Evolutionary conservation across 2,888 invertebrate species (phyloP).

Genomic region (Chymomyza fuscimana): DNA sequence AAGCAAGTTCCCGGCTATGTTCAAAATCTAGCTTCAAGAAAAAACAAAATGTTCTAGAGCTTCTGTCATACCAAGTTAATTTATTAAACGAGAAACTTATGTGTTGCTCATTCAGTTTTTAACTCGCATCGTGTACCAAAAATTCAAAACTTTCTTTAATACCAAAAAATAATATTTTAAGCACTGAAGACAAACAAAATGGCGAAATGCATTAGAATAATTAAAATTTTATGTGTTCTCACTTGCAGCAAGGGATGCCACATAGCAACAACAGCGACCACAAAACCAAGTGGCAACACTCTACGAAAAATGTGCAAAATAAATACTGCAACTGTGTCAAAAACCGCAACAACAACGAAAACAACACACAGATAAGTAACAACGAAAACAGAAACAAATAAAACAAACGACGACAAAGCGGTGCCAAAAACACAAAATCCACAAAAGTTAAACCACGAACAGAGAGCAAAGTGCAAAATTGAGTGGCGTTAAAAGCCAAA

Average conservation of each 20-base stretch:
- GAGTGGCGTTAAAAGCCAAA: constrained; percentile 1
- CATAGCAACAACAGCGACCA: constrained; percentile 18
- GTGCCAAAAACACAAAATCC: constrained; percentile 10
- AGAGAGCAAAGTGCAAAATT: constrained; percentile 14
- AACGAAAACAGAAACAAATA: constrained; percentile 8
- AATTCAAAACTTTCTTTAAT: too few relatives aligned
- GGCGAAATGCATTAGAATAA: background rate
- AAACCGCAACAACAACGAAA: constrained; percentile 23
- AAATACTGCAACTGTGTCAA: constrained; percentile 57
- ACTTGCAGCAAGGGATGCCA: constrained; percentile 30
- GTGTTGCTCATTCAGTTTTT: too few relatives aligned
- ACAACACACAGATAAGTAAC: constrained; percentile 6
- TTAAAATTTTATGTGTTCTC: background rate
- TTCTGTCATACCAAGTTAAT: too few relatives aligned
- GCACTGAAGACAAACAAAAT: background rate
- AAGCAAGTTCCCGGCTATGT: too few relatives aligned
- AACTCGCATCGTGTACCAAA: too few relatives aligned
- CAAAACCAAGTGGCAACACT: constrained; percentile 12
- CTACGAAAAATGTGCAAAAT: constrained; percentile 61
- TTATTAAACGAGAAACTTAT: too few relatives aligned
- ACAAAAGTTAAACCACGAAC: constrained; percentile 12
- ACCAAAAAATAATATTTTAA: background rate
- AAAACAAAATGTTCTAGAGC: too few relatives aligned
- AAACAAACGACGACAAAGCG: background rate
- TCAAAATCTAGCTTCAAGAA: too few relatives aligned